phyloP scores from a whole-genome alignment of 1,140 invertebrate genomes.

The Leptopilina boulardi region DNA sequence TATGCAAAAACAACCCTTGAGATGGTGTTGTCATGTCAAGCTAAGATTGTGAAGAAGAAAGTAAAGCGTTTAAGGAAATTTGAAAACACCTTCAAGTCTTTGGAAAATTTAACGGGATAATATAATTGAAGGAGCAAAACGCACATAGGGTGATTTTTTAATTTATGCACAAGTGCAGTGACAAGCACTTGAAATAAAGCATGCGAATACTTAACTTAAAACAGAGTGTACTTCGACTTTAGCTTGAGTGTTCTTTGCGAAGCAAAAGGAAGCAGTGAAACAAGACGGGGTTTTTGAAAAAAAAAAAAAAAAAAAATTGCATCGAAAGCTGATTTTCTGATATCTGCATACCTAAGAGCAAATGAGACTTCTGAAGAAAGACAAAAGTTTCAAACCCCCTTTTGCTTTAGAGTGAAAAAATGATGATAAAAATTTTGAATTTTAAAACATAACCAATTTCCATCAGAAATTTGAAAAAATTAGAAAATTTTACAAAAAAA shows the following conservation, averaged over 20 bases:
- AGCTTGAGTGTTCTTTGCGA: slow-evolving; percentile 60
- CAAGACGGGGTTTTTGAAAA: slow-evolving; percentile 64
- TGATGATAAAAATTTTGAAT: slow-evolving; percentile 42
- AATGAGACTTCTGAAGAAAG: slow-evolving; percentile 65
- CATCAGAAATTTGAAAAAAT: neutral
- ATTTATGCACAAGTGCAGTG: slow-evolving; percentile 71
- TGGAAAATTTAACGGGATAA: slow-evolving; percentile 64
- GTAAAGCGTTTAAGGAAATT: slow-evolving; percentile 47
- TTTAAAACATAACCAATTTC: slow-evolving; percentile 42
- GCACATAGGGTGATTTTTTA: slow-evolving; percentile 65
- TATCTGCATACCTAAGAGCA: slow-evolving; percentile 68
- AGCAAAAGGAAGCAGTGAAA: slow-evolving; percentile 61
- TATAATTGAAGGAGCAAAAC: slow-evolving; percentile 32
- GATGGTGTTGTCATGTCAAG: neutral
- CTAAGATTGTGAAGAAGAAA: neutral
- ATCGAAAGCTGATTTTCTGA: slow-evolving; percentile 67
- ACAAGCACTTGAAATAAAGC: slow-evolving; percentile 70
- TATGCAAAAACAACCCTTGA: too few species aligned
- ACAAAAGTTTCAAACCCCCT: slow-evolving; percentile 48
- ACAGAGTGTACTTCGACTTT: slow-evolving; percentile 53
- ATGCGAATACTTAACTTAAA: slow-evolving; percentile 60
- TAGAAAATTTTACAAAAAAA: neutral
- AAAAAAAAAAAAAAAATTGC: slow-evolving; percentile 70
- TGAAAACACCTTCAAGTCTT: slow-evolving; percentile 59
- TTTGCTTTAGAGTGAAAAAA: neutral